These are phyloP conservation scores for Tridacna gigas DNA, from an alignment of 2,888 invertebrate genomes.

Conservation along the genomic window DNA sequence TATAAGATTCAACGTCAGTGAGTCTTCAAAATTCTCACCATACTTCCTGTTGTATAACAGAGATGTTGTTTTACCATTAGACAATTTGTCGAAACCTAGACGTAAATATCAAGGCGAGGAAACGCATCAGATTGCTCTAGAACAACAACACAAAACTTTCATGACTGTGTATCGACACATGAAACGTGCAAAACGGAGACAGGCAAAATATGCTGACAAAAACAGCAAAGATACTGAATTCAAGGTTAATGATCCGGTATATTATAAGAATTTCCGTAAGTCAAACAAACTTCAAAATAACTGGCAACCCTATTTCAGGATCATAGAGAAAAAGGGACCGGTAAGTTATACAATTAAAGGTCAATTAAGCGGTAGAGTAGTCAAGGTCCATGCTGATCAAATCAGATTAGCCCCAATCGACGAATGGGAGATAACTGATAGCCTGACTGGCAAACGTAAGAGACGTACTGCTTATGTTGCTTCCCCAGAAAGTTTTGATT, in stretches of 20 bases:
- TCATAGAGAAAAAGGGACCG: background rate
- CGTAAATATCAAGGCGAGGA: conserved; percentile 27
- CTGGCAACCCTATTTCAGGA: background rate
- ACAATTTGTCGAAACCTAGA: no score
- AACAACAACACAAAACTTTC: conserved; percentile 60
- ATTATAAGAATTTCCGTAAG: conserved; percentile 42
- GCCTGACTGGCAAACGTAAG: background rate
- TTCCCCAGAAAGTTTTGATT: conserved; percentile 25
- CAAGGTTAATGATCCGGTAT: conserved; percentile 23
- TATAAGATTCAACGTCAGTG: conserved; percentile 46
- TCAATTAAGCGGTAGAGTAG: conserved; percentile 30
- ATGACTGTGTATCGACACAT: conserved; percentile 32
- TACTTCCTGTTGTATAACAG: conserved; percentile 53
- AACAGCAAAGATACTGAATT: conserved; percentile 40
- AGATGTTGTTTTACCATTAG: conserved; percentile 51
- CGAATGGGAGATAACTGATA: conserved; percentile 6
- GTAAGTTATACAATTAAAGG: conserved; percentile 32
- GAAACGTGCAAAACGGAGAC: conserved; percentile 48
- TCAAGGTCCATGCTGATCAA: conserved; percentile 39
- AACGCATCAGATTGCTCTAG: background rate
- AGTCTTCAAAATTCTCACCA: conserved; percentile 50
- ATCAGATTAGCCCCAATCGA: conserved; percentile 35
- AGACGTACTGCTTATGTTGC: conserved; percentile 29
- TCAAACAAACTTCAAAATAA: background rate
- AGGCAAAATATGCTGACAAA: conserved; percentile 51